Evolutionary conservation across 2,113 vertebrate genomes (phyloP).

Genomic region (Misgurnus mizolepis): DNA sequence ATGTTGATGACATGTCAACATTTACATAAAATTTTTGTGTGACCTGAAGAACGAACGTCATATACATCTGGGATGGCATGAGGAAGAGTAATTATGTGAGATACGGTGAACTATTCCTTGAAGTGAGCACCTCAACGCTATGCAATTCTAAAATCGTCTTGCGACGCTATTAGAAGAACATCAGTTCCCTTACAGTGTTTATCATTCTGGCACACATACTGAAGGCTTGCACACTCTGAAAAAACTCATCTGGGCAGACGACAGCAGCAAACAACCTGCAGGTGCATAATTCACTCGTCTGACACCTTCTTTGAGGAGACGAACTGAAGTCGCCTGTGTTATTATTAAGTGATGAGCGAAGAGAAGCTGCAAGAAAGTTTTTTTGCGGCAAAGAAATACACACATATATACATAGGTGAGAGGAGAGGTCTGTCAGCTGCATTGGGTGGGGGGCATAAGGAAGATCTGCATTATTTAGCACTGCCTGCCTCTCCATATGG

Average conservation of each 20-base stretch:
- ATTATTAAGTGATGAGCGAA: conserved; percentile 11
- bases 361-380: background rate
- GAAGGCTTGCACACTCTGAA: background rate
- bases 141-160: too few relatives aligned
- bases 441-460: conserved; percentile 39
- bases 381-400: conserved; percentile 3
- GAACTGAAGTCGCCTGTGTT: background rate
- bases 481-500: conserved; percentile 35
- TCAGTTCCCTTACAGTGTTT: background rate
- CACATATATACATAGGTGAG: background rate
- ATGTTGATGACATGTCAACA: too few relatives aligned
- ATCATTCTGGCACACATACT: background rate
- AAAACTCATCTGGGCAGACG: background rate
- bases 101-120: too few relatives aligned
- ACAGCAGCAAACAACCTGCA: background rate
- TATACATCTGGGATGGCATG: too few relatives aligned
- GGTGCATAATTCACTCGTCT: background rate
- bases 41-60: too few relatives aligned
- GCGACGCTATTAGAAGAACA: background rate
- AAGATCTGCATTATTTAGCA: conserved; percentile 55
- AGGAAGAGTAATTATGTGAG: too few relatives aligned
- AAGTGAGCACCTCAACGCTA: too few relatives aligned
- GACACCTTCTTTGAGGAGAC: background rate
- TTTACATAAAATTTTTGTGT: too few relatives aligned
- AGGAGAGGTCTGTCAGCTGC: conserved; percentile 53